phyloP scores from a whole-genome alignment of 2,113 vertebrate genomes.

The Vidua chalybeata region DNA sequence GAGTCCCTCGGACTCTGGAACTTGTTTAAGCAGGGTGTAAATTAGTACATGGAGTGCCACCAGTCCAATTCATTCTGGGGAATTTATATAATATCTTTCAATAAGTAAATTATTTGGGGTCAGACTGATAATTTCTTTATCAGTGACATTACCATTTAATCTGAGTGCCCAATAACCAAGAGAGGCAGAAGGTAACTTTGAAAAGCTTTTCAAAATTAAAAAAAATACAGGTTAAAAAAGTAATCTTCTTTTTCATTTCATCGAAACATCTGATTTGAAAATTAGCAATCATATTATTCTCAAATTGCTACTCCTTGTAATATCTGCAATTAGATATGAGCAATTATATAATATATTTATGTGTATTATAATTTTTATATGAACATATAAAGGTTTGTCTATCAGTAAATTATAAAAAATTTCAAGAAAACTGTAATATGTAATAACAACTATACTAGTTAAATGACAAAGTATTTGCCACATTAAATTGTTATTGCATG shows the following conservation, averaged over 20 bases:
- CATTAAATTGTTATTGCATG: background rate
- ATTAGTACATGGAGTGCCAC: background rate
- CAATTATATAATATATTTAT: background rate
- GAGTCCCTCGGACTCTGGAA: background rate
- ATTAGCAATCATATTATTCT: background rate
- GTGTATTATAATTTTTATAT: background rate
- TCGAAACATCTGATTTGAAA: background rate
- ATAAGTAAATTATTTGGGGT: background rate
- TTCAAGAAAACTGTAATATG: background rate
- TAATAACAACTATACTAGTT: background rate
- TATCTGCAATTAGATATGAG: background rate
- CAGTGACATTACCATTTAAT: background rate
- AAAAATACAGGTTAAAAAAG: background rate
- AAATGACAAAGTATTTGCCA: conserved; percentile 30
- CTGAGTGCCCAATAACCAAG: background rate
- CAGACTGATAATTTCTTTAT: background rate
- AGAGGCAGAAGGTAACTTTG: background rate
- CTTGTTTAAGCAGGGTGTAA: background rate
- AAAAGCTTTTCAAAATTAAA: background rate
- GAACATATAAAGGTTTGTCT: background rate
- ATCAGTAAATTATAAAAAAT: background rate
- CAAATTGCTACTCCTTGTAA: background rate
- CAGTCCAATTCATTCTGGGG: background rate
- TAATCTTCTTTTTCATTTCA: background rate
- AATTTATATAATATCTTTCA: background rate